Evolutionary conservation across 1,140 invertebrate species (phyloP), one percentile per base, ranked within the genome.

Genomic region (Drosophila serrata): DNA sequence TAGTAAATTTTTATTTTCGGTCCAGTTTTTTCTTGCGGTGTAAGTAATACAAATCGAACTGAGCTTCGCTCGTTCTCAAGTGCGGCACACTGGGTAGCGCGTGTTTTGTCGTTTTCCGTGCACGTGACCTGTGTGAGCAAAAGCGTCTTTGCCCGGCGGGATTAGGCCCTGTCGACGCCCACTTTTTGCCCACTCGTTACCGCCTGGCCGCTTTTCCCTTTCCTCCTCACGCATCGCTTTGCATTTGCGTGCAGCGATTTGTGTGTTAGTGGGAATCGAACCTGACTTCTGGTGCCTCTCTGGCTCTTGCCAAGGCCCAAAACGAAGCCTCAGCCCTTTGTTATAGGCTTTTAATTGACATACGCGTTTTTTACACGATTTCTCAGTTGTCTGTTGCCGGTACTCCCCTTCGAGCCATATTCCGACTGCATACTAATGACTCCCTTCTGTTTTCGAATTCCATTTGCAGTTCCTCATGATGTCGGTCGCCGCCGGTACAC

Each of bases 281-380:
- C 56, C 72, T 74, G 79, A 73, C 67, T 87, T 80, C 60, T 81
- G 63, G 43, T 78, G 70, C 29, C 53, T 67, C 81, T 65, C 81
- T 69, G 49, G 31, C 45, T 62, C 24, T 24, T 2, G 24, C 24
- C 24, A 2, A 24, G 24, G 24, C 24, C 24, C 24, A 24, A 24
- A 24, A 24, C 24, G 24, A 24, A 29, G 61, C 19, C 29, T 60
- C 60, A 24, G 53, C 29, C 59, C 49, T 78, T 69, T 90, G 85
- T 90, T 90, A 90, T 90, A 81, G 85, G 81, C 81, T 90, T 90
- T 90, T 90, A 90, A 90, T 90, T 90, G 85, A 90, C 86, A 90
- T 85, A 90, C 51, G 86, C 81, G 78, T 90, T 80, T 68, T 74
- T 79, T 75, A 79, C 81, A 90, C 86, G 86, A 84, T 79, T 88